Percentiles rank a stretch among this genome's conserved stretches.
Conservation (phyloP, 2,888 invertebrate genomes). For the Coenonympha glycerion region DNA sequence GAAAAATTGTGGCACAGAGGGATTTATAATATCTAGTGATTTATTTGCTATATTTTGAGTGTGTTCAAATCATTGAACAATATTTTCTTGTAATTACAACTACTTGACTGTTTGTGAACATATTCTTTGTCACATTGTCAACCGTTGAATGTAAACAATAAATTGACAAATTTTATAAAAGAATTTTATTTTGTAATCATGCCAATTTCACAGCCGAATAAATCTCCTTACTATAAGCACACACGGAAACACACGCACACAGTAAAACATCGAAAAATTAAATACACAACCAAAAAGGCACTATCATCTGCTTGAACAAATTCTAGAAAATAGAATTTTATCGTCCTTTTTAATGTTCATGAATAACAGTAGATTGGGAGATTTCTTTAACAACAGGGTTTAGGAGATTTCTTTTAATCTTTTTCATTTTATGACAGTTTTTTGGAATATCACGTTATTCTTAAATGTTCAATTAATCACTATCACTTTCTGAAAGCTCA, state of each 20-base stretch:
- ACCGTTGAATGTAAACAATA: conserved; percentile 62
- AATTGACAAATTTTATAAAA: conserved; percentile 61
- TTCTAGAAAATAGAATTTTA: too few relatives aligned
- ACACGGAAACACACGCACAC: too few relatives aligned
- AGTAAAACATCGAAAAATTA: too few relatives aligned
- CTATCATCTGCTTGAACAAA: too few relatives aligned
- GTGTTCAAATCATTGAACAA: conserved; percentile 10
- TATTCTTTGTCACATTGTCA: conserved; percentile 42
- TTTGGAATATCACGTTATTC: too few relatives aligned
- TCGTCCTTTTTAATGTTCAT: too few relatives aligned
- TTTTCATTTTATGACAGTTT: too few relatives aligned
- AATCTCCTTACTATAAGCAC: conserved; percentile 10
- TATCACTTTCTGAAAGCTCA: conserved; percentile 80
- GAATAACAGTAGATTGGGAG: too few relatives aligned
- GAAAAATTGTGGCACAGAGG: neutral
- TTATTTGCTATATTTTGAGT: conserved; percentile 3
- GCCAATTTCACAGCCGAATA: conserved; percentile 13
- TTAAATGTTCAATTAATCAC: conserved; percentile 53
- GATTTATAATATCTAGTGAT: neutral
- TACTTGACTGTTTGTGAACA: conserved; percentile 27
- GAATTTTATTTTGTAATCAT: conserved; percentile 40
- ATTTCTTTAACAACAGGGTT: too few relatives aligned
- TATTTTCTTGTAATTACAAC: conserved; percentile 14
- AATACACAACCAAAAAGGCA: neutral
- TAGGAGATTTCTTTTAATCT: too few relatives aligned